These are phyloP conservation scores for Tauraco hartlaubi DNA, from an alignment of 2,797 vertebrate species.

Conservation along the genomic window DNA sequence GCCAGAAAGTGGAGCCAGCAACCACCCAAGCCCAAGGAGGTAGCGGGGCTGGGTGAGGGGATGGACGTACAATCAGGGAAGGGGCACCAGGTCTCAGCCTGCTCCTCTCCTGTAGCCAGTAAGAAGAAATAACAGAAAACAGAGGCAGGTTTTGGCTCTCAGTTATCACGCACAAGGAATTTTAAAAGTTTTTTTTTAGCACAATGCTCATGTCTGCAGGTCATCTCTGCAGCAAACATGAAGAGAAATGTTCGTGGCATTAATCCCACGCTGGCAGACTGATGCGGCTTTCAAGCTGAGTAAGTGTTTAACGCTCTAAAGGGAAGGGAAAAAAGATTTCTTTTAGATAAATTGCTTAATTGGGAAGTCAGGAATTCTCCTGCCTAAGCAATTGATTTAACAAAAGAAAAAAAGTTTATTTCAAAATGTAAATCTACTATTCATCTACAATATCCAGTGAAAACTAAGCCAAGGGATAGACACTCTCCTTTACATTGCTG, in stretches of 20 bases:
- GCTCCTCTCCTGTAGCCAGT: neutral
- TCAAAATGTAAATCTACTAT: neutral
- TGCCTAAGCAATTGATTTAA: slow-evolving; percentile 43
- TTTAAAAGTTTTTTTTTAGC: slow-evolving; percentile 50
- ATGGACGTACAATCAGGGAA: fast-evolving
- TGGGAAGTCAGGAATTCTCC: slow-evolving; percentile 48
- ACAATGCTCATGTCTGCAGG: slow-evolving; percentile 35
- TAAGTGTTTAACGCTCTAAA: slow-evolving; percentile 41
- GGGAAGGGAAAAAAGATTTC: slow-evolving; percentile 1
- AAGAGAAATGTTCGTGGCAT: slow-evolving; percentile 42
- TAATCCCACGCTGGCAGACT: slow-evolving; percentile 25
- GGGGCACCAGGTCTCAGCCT: fast-evolving
- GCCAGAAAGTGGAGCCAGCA: neutral
- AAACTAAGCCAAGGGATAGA: neutral
- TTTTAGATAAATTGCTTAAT: slow-evolving; percentile 63
- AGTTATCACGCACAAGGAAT: neutral
- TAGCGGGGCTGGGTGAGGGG: neutral
- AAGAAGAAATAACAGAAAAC: neutral
- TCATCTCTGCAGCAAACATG: slow-evolving; percentile 50
- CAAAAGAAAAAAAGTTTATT: slow-evolving; percentile 4
- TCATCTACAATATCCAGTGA: neutral
- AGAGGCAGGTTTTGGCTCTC: neutral
- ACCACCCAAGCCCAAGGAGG: neutral
- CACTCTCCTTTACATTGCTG: neutral
- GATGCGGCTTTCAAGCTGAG: slow-evolving; percentile 16